Base-by-base conservation (phyloP, 2,113 vertebrate species). In the Pagrus major region DNA sequence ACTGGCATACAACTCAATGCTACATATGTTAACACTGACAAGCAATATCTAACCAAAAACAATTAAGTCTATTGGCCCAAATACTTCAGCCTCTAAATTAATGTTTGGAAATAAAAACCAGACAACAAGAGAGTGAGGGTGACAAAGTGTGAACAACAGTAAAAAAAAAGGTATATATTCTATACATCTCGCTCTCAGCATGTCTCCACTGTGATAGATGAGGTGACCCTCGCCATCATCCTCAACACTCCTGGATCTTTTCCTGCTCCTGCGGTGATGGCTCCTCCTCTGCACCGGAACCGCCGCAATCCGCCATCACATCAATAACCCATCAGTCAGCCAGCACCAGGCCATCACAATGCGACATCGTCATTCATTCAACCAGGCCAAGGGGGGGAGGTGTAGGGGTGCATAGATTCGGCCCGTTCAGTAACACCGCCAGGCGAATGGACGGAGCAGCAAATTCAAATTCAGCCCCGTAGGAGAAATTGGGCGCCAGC, bases 381-480 rank as follows among this genome's bases (percentile, higher is more conserved):
- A 94, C 94, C 96, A 93, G 96, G 95, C 96, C 92, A 90, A 90
- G 91, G 91, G 93, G 90, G 91, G 86, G 86, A 89, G 89, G 89
- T 90, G 89, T 67, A 87, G 96, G 96, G 87, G 66, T 90, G 93
- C 89, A 93, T 78, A 96, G 95, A 96, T 97, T 97, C 96, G 93
- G 96, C 89, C 94, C 94, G 96, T 96, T 97, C 96, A 96, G 95
- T 96, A 97, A 97, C 96, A 96, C 96, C 97, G 93, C 82, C 92
- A 90, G 92, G 75, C 91, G 91, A 92, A 90, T 89, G 92, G 91
- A 93, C 87, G 84, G 88, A 96, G 96, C 97, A 98, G 97, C 96
- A 97, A 97, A 98, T 97, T 97, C 97, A 99, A 98, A 98, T 98
- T 99, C 97, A 97, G 97, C 96, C 96, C 97, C 97, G 85, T 92